Evolutionary conservation across 2,888 invertebrate genomes (phyloP).

Genomic region (Desoria tigrina): DNA sequence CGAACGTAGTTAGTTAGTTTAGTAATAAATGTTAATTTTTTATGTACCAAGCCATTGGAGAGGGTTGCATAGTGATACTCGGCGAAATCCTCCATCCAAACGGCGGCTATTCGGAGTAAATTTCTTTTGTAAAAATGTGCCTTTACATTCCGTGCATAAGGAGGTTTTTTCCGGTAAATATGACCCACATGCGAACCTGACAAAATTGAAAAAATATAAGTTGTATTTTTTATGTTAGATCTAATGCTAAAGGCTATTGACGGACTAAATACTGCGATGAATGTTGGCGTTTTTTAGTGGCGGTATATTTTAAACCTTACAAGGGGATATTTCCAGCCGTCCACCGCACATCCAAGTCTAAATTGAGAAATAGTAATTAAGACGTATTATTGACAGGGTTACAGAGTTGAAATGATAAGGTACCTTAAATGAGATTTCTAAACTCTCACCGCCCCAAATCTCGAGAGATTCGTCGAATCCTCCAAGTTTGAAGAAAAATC

Average conservation of each 20-base stretch:
- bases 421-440: conserved; percentile 10
- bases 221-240: neutral
- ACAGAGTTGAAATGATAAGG: neutral
- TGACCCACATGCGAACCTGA: conserved; percentile 15
- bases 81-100: conserved; percentile 27
- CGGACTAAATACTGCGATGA: too few relatives aligned
- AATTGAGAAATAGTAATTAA: neutral
- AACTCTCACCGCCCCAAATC: conserved; percentile 24
- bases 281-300: too few relatives aligned
- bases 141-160: neutral
- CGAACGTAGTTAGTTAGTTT: too few relatives aligned
- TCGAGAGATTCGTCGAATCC: conserved; percentile 15
- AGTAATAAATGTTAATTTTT: too few relatives aligned
- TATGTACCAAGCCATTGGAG: neutral
- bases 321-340: conserved; percentile 4
- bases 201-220: neutral
- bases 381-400: neutral
- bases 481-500: conserved; percentile 21
- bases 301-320: neutral
- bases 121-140: conserved; percentile 12
- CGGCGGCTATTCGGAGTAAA: conserved; percentile 18
- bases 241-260: too few relatives aligned
- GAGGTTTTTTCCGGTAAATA: neutral
- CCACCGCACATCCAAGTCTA: conserved; percentile 27
- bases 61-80: conserved; percentile 2